These are phyloP conservation scores for Caiman crocodilus DNA, from an alignment of 2,797 vertebrate genomes.

Conservation along the genomic window DNA sequence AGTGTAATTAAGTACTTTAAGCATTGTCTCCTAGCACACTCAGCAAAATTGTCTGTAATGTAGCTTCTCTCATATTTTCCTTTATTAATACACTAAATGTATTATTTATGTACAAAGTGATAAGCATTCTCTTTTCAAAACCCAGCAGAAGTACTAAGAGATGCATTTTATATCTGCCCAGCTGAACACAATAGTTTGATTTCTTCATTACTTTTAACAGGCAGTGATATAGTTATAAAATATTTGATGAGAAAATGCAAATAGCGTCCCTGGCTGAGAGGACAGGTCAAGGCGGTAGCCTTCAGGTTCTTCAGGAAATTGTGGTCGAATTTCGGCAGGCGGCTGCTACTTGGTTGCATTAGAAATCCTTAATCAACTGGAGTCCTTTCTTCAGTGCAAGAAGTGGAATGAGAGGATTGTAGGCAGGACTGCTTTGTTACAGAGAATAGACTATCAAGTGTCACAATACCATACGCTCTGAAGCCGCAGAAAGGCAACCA, in stretches of 20 bases:
- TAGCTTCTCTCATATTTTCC: constrained; percentile 9
- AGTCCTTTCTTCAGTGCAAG: neutral
- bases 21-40: constrained; percentile 4
- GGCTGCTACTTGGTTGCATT: neutral
- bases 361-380: neutral
- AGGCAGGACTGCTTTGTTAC: neutral
- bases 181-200: neutral
- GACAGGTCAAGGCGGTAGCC: neutral
- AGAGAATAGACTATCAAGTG: neutral
- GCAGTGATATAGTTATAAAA: neutral
- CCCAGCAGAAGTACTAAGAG: neutral
- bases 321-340: neutral
- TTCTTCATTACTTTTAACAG: neutral
- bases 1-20: neutral
- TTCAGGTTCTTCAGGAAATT: neutral
- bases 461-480: no score
- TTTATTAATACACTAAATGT: constrained; percentile 49
- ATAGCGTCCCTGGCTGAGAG: neutral
- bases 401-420: neutral
- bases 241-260: neutral
- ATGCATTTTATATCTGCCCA: neutral
- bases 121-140: neutral
- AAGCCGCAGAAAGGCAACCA: neutral
- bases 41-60: constrained; percentile 26
- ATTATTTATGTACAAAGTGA: constrained; percentile 23